Evolutionary conservation across 2,888 invertebrate genomes (phyloP).

Genomic region (Pegoplata infirma): DNA sequence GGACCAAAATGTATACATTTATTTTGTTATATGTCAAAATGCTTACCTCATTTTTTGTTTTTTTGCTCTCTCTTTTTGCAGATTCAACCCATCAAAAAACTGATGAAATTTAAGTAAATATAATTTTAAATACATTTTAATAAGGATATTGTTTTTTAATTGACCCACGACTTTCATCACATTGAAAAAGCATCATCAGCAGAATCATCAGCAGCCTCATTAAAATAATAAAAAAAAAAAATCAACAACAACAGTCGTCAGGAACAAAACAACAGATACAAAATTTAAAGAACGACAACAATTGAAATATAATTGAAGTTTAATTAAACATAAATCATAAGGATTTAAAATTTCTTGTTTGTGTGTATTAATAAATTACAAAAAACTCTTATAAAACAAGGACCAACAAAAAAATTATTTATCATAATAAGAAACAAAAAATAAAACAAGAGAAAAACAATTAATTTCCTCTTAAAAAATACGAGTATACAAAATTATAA

Average conservation of each 20-base stretch:
- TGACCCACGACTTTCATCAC: background rate
- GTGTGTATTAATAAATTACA: conserved; percentile 7
- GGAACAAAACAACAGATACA: background rate
- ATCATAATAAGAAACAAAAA: background rate
- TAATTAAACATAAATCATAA: conserved; percentile 41
- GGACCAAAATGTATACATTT: too few relatives aligned
- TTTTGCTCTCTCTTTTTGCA: background rate
- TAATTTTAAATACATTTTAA: background rate
- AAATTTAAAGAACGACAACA: background rate
- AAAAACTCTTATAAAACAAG: too few relatives aligned
- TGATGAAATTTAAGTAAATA: background rate
- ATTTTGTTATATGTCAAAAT: background rate
- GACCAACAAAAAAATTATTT: background rate
- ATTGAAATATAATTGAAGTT: conserved; percentile 29
- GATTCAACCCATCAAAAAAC: background rate
- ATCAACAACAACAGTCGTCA: background rate
- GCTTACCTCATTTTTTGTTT: background rate
- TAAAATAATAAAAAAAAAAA: conserved; percentile 8
- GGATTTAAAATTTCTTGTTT: conserved; percentile 26
- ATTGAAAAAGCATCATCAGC: background rate
- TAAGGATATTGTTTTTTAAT: background rate
- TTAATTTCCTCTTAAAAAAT: background rate
- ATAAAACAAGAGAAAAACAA: background rate
- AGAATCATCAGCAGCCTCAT: conserved; percentile 11
- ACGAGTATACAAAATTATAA: too few relatives aligned